These are phyloP conservation scores for Galerucella nymphaeae DNA, from an alignment of 2,888 invertebrate species.

Conservation along the genomic window DNA sequence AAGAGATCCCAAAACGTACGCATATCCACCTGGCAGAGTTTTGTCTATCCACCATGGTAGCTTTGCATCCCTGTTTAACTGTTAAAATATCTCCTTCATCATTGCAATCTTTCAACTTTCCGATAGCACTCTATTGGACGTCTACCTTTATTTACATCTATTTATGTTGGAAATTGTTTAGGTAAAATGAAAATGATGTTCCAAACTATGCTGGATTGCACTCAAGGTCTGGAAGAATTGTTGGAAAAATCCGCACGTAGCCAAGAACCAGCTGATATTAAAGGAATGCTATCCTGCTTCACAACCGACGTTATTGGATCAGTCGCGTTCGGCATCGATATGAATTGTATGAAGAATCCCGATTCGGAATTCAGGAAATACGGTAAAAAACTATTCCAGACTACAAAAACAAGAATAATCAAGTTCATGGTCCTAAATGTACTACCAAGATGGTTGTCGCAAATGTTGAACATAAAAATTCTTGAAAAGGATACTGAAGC, in stretches of 20 bases:
- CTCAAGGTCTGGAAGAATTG: slow-evolving; percentile 44
- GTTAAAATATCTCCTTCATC: too few relatives aligned
- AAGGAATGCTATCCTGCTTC: slow-evolving; percentile 68
- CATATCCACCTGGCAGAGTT: too few relatives aligned
- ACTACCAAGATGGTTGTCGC: neutral
- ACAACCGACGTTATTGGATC: slow-evolving; percentile 71
- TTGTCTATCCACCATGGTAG: too few relatives aligned
- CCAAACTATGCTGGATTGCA: slow-evolving; percentile 68
- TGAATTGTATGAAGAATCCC: slow-evolving; percentile 67
- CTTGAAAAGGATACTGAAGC: slow-evolving; percentile 33
- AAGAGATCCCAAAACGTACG: too few relatives aligned
- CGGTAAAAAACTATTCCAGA: slow-evolving; percentile 45
- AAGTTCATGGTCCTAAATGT: neutral
- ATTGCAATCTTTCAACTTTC: too few relatives aligned
- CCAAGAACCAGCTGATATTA: slow-evolving; percentile 46
- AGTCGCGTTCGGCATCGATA: slow-evolving; percentile 70
- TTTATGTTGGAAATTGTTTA: neutral
- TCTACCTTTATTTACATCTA: too few relatives aligned
- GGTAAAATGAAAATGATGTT: slow-evolving; percentile 75
- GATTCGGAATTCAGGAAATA: slow-evolving; percentile 64
- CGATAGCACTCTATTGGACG: too few relatives aligned
- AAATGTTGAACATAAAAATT: slow-evolving; percentile 17
- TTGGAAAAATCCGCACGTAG: slow-evolving; percentile 36
- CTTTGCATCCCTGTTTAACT: too few relatives aligned
- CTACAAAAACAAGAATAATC: neutral